A percentile compares a stretch with the other conserved stretches of the same genome.
These are phyloP conservation scores for Mormoops blainvillei DNA, from an alignment of 2,113 vertebrate species.

Conservation along the genomic window DNA sequence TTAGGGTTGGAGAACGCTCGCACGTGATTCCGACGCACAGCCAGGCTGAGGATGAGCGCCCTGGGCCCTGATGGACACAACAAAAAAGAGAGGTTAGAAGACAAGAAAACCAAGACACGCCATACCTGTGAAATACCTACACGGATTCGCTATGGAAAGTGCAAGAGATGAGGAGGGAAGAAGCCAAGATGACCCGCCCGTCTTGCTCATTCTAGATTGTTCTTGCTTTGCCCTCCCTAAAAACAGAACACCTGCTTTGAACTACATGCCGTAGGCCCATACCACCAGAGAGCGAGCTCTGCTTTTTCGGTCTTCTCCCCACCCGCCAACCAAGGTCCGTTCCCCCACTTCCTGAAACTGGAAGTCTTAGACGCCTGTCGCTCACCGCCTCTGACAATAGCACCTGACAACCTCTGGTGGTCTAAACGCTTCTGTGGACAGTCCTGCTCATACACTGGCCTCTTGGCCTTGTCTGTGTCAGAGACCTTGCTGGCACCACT, in stretches of 20 bases:
- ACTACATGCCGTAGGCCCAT: not conserved
- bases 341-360: not conserved
- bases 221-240: not conserved
- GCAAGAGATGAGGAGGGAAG: not conserved
- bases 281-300: not conserved
- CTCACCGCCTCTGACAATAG: not conserved
- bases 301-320: not conserved
- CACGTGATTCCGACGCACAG: not conserved
- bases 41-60: not conserved
- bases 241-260: not conserved
- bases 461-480: not conserved
- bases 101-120: not conserved
- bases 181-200: not conserved
- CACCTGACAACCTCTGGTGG: not conserved
- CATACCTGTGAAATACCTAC: not conserved
- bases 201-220: not conserved
- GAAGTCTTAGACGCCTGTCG: not conserved
- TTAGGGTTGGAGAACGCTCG: not conserved
- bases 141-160: not conserved
- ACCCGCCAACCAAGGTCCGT: not conserved
- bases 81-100: not conserved
- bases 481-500: not conserved
- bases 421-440: not conserved
- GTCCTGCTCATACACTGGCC: not conserved
- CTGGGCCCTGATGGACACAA: not conserved